These are phyloP conservation scores for Andricus grossulariae DNA, from an alignment of 1,140 invertebrate genomes.

Conservation along the genomic window DNA sequence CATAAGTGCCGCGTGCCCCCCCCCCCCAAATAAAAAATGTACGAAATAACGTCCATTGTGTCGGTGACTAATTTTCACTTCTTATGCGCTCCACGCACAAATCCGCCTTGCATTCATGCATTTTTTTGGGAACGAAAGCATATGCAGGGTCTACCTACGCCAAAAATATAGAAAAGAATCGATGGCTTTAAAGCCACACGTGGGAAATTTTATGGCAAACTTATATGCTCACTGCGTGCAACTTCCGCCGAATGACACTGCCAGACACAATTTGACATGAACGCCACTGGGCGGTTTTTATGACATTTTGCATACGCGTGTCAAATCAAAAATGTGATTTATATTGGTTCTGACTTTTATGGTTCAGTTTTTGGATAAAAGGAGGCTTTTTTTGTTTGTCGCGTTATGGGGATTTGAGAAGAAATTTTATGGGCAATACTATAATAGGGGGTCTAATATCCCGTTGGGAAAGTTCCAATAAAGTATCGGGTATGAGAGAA, in stretches of 20 bases:
- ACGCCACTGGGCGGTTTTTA: constrained; percentile 11
- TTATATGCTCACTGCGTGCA: background rate
- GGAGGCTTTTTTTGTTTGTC: background rate
- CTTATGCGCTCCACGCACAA: constrained; percentile 19
- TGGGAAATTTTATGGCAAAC: constrained; percentile 23
- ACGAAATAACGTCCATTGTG: constrained; percentile 41
- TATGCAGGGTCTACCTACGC: constrained; percentile 11
- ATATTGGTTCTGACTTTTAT: constrained; percentile 16
- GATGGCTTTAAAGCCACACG: constrained; percentile 20
- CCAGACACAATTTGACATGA: constrained; percentile 3
- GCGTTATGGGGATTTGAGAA: constrained; percentile 7
- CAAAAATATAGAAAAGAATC: constrained; percentile 28
- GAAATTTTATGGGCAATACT: no score
- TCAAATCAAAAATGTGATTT: constrained; percentile 25
- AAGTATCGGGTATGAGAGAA: no score
- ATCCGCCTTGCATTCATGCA: constrained; percentile 8
- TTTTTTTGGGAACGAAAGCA: background rate
- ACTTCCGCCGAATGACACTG: no score
- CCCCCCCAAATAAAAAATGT: constrained; percentile 37
- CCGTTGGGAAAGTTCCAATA: no score
- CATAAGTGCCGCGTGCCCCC: background rate
- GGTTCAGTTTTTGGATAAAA: background rate
- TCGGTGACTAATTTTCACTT: constrained; percentile 42
- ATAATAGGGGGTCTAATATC: no score
- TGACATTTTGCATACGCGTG: constrained; percentile 28